Evolutionary conservation across 2,113 vertebrate genomes (phyloP), one percentile per base, ranked within the genome.

Genomic region (Bos indicus): DNA sequence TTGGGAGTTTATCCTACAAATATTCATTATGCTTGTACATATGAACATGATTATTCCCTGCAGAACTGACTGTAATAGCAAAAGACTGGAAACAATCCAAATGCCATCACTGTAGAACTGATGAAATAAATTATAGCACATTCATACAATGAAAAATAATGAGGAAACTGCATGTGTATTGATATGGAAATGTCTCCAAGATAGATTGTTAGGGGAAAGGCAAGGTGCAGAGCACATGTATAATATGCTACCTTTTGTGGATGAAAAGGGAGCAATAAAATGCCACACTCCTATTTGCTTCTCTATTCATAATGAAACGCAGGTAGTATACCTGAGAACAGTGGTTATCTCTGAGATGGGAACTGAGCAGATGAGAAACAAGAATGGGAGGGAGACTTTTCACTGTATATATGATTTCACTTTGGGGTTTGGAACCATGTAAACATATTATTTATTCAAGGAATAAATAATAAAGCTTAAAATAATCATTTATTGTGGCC

Each of bases 401-500:
- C 64, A 48, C 46, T 83, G 28, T 30, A 6, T 21, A 1, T 56
- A 33, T 2, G 30, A 84, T 54, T 78, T 94, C 26, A 95, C 28
- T 51, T 83, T 62, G n/a, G 64, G n/a, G 11, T 71, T 88, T 88
- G 25, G 54, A 94, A 82, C 21, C 51, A 86, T 48, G 17, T 57
- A 36, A 96, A 7, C 30, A 4, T 36, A 86, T 62, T 71, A 60
- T 48, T 46, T 81, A 83, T 91, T 59, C 30, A 36, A 77, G 87
- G 90, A 86, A 78, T 67, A 94, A 96, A 77, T 48, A 97, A 87
- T 59, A 51, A 48, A 84, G 67, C 30, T 46, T 7, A 77, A 93
- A 96, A 92, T 33, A 92, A 67, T 28, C 77, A 11, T 97, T 98
- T 96, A 94, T 91, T 97, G 67, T n/a, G 33, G 51, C 19, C 46